Evolutionary conservation across 2,797 vertebrate species (phyloP), one percentile per base, ranked within the genome.

Genomic region (Thamnophis elegans): DNA sequence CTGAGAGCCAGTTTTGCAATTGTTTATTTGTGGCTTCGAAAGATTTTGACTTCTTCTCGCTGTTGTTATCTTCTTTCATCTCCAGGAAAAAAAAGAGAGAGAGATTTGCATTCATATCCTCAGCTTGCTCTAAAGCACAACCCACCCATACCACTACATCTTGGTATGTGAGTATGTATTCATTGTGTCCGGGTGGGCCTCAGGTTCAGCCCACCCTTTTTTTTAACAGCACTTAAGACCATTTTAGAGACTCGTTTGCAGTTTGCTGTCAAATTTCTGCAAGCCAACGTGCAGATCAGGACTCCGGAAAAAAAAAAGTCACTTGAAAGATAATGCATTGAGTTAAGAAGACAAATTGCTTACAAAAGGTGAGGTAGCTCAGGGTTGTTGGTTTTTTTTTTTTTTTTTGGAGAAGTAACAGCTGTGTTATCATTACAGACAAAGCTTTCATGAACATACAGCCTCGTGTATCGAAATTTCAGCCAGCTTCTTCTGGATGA

Each of bases 371-470:
- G 90, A 94, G 73, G 89, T 65, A 95, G 94, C 62, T 95, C 89
- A n/a, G 18, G 13, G 42, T 47, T 47, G 42, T 47, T 47, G 42
- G n/a, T n/a, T n/a, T n/a, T n/a, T 14, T n/a, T 13, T 7, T 68
- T 6, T 11, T 62, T 93, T 95, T 94, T 82, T 92, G 88, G 87
- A 95, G 94, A 95, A 96, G 92, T 87, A 96, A 93, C n/a, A 96
- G 42, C 91, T 95, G 68, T 93, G 62, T 92, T 96, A 89, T 89
- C 89, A 92, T 91, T 87, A 94, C 28, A 94, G 92, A 89, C 78
- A 94, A 94, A 95, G 78, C 87, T 93, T 42, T 94, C 88, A 0
- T 32, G 88, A 93, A 93, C 47, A 14, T 73, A 91, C 0, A 53
- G 90, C 7, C 85, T 92, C 16, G 93, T 93, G 42, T 85, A 94